Evolutionary conservation across 2,888 invertebrate species (phyloP), one percentile per base, ranked within the genome.

Genomic region (Rotaria magnacalcarata): DNA sequence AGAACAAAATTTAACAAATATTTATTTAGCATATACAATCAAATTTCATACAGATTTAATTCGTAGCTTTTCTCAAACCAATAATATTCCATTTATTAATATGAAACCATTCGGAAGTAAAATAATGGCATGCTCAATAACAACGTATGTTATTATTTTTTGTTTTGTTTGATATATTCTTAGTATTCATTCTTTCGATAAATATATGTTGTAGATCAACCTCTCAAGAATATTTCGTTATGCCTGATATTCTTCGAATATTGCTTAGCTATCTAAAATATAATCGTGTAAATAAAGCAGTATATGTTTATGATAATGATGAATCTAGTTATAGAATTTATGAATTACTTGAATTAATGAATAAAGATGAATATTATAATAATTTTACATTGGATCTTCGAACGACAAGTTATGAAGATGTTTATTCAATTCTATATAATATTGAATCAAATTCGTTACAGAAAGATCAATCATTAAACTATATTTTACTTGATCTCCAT

Each of bases 401-500:
- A 6, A n/a, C 80, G n/a, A 47, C 47, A 47, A 0, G 10, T 47
- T n/a, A 47, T 80, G 80, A 47, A 24, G 47, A 80, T 80, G 8
- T 47, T 16, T 80, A 80, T 80, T 43, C 80, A 47, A 11, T 80
- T 1, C 47, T 80, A n/a, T 80, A 80, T n/a, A n/a, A 24, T 47
- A 80, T 80, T 47, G 80, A 80, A 80, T 47, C 43, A 47, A 43
- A 80, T n/a, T 80, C 43, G 4, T n/a, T 24, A 14, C 24, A 43
- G 10, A 80, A 47, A 47, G n/a, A 47, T 80, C 80, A 80, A 80
- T 1, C 34, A 67, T 24, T 8, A 47, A 21, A 19, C 21, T 80
- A 47, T 80, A 80, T 80, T 47, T 47, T 80, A 47, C 80, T 80
- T 80, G 80, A 80, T 80, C n/a, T 80, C 10, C n/a, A 43, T n/a